Evolutionary conservation across 2,888 invertebrate species (phyloP), one percentile per base, ranked within the genome.

Genomic region (Druceiella hillmani): DNA sequence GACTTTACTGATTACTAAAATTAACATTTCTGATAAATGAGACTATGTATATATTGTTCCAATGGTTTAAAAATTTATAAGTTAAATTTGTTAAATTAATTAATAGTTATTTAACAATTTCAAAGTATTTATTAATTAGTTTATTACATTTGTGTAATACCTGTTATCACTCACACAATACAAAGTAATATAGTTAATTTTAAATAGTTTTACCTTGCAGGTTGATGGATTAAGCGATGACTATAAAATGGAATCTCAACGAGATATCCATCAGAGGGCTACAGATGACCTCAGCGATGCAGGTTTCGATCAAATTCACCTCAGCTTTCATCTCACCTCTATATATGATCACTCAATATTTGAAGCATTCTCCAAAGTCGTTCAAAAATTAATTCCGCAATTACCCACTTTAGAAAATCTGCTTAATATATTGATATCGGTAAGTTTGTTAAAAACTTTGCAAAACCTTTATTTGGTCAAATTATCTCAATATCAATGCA

Each of bases 281-380:
- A 93, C 88, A 38, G 97, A 98, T 62, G 95, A 98, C 62, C 74
- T 99, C 40, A 77, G 80, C 16, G 95, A 98, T 65, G 83, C 87
- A 33, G 90, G 91, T 56, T 57, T 77, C 50, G 90, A 93, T 55
- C 85, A 89, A 65, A 89, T 93, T 45, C 88, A 91, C 59, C 66
- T 94, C 36, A 91, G 89, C 57, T 97, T 95, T 70, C 95, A 99
- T 62, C 74, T 98, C 45, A 99, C 98, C 13, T 98, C 97, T 43
- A 99, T 99, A 50, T 99, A 99, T 62, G 99, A 99, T 66, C 99
- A 99, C 67, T 98, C 98, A 48, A 99, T 99, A 66, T 99, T 99
- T 71, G 99, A 99, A 71, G 99, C 99, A 7, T 98, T 98, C 69
- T 97, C 95, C 53, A 99, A 99, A 81, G 98, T 99, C 44, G 97